Evolutionary conservation across 2,797 vertebrate genomes (phyloP).

Genomic region (Chiloscyllium punctatum): DNA sequence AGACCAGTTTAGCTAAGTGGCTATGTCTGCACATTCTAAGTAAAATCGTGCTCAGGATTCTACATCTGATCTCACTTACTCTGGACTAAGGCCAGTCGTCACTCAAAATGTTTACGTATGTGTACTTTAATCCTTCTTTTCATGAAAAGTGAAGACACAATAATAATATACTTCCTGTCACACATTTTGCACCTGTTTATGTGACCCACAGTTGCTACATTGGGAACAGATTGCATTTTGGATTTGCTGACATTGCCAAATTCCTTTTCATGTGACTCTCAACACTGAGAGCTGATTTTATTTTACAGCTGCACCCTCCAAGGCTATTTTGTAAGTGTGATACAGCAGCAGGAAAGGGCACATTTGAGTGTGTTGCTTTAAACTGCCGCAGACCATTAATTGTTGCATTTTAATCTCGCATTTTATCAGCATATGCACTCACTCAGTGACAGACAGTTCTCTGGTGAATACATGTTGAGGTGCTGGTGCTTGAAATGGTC

Average conservation of each 20-base stretch:
- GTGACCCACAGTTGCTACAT: not conserved
- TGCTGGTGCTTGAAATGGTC: slow-evolving; percentile 22
- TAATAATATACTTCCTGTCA: not conserved
- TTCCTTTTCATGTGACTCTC: not conserved
- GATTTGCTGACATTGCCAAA: not conserved
- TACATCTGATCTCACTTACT: not conserved
- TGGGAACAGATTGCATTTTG: not conserved
- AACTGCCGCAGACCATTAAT: not conserved
- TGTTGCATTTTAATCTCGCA: not conserved
- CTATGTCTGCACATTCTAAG: not conserved
- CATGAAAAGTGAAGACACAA: not conserved
- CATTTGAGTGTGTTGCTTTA: not conserved
- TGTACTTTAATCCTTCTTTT: not conserved
- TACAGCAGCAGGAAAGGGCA: not conserved
- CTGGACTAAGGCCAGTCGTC: not conserved
- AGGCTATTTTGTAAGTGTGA: not conserved
- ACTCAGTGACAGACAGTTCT: not conserved
- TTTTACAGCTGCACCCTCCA: too few species aligned
- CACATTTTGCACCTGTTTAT: not conserved
- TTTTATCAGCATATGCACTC: slow-evolving; percentile 1
- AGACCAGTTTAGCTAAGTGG: not conserved
- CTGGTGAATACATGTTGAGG: not conserved
- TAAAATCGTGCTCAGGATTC: not conserved
- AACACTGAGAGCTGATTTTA: not conserved
- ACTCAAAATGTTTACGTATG: not conserved